Evolutionary conservation across 2,888 invertebrate species (phyloP), one percentile per base, ranked within the genome.

Genomic region (Phaonia tiefii): DNA sequence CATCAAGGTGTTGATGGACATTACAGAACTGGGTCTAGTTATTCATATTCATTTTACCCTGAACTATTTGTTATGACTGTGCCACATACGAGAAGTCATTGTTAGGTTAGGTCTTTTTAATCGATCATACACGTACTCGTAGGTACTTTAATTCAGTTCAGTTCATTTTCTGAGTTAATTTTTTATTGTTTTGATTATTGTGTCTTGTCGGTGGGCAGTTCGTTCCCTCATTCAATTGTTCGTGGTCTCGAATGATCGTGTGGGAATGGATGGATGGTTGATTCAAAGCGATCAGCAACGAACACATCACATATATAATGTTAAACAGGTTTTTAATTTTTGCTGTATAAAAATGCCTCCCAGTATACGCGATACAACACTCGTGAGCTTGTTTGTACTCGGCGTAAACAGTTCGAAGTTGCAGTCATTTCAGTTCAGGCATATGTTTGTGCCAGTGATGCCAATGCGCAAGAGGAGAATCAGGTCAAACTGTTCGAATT

Each of bases 341-440:
- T 5, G 8, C 20, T 39, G 60, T 42, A 39, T 17, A 63, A n/a
- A 3, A 22, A 63, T 63, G 42, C 13, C 22, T 63, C 31, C 8
- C 63, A 63, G 37, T 63, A 63, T 63, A 20, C 2, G 54, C 54
- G 25, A 25, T 54, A 54, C 54, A 5, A n/a, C n/a, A 54, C 54
- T 54, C 25, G 39, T 15, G 15, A 26, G 22, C 11, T 22, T 25
- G 26, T 5, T 56, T 4, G 20, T 63, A 22, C 10, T 22, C 17
- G 51, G 22, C 54, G 54, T 54, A 75, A 74, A 81, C 78, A 81
- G 81, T 81, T 81, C 78, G 78, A 81, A 75, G 78, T 77, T 80
- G 74, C 74, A 80, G 80, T 77, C 74, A 74, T 76, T 80, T 76
- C 70, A 60, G 37, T 60, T 39, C 63, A 42, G 10, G 10, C 63